Evolutionary conservation across 2,797 vertebrate species (phyloP), one percentile per base, ranked within the genome.

Genomic region (Silurus aristotelis): DNA sequence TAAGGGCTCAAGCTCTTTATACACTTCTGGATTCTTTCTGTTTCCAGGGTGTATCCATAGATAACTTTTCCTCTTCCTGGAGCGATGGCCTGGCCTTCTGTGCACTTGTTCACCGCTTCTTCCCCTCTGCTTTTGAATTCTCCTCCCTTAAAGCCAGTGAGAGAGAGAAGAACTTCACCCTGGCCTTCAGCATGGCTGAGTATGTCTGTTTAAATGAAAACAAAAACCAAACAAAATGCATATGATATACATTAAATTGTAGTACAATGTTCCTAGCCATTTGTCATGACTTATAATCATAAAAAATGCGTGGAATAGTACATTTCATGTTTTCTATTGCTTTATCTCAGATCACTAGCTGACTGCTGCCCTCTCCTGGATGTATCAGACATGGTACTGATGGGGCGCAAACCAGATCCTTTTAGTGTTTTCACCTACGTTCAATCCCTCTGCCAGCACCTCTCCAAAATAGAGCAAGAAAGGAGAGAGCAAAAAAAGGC

Each of bases 61-160:
- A 99, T 92, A 99, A 99, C 94, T 99, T 99, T 92, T 99, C 98
- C 0, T 99, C 98, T 0, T 99, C 97, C 78, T 99, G 98, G 98
- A 96, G 95, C 0, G 93, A 99, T 0, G 98, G 98, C 22, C 93
- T 99, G 95, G 98, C 98, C 0, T 99, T 99, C 93, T 99, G 98
- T 10, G 98, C 98, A 12, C 92, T 99, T 60, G 95, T 99, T 80
- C 98, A 99, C 91, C 97, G 97, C 79, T 99, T 97, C 92, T 99
- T 99, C 91, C 98, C 98, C 0, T 96, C 97, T 0, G 97, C 97
- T 0, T 99, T 99, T 52, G 97, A 99, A 92, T 99, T 95, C 88
- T 95, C 94, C 77, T 93, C 97, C 64, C 95, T 99, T 85, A 96
- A 93, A 0, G 94, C 97, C 17, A 94, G 96, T 71, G 96, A 99